A percentile compares a stretch with the other conserved stretches of the same genome.
Conservation (phyloP, 2,113 vertebrate genomes). For the Regulus satrapa region DNA sequence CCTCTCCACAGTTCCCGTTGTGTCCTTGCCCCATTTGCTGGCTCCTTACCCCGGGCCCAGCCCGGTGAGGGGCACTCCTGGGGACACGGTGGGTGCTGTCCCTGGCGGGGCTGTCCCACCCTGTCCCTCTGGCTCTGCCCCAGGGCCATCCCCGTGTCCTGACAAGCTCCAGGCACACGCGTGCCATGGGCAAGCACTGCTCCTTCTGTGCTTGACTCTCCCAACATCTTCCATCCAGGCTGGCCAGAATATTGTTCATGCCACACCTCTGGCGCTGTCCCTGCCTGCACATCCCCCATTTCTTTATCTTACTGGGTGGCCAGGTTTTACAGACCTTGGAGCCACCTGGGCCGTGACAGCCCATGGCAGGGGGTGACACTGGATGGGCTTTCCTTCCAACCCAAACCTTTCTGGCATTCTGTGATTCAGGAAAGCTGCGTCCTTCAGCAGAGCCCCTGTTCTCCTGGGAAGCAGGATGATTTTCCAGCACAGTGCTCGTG, state of each 20-base stretch:
- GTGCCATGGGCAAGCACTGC: no score
- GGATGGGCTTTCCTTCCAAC: not conserved
- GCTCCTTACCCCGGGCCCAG: no score
- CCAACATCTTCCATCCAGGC: rapidly evolving
- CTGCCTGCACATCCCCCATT: not conserved
- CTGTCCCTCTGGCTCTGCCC: no score
- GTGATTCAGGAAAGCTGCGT: not conserved
- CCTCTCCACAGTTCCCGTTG: no score
- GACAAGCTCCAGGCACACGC: no score
- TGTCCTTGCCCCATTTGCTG: no score
- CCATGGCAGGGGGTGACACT: not conserved
- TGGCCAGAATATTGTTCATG: not conserved
- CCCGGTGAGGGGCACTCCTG: no score
- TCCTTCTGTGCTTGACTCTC: no score
- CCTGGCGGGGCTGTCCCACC: no score
- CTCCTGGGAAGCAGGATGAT: not conserved
- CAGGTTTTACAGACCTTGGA: not conserved
- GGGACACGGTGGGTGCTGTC: no score
- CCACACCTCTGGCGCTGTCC: not conserved
- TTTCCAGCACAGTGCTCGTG: rapidly evolving
- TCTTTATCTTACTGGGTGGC: not conserved
- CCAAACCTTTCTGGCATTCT: not conserved
- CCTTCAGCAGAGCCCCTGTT: not conserved
- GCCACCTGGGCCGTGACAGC: not conserved
- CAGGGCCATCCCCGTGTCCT: no score